Evolutionary conservation across 2,797 vertebrate species (phyloP), one percentile per base, ranked within the genome.

Genomic region (Typhlichthys subterraneus): DNA sequence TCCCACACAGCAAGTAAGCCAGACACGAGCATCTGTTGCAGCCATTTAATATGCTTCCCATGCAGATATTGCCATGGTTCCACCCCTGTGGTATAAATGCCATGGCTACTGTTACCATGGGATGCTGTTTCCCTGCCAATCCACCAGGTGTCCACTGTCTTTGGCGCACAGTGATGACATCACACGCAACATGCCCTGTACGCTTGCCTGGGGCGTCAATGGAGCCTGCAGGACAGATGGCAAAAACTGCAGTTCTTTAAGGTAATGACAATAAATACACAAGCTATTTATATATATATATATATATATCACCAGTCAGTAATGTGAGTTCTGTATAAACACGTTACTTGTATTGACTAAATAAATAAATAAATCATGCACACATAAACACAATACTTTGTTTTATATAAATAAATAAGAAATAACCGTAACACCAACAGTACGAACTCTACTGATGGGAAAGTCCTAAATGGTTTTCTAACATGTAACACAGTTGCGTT

Each of bases 151-250:
- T 59, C 86, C 88, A 1, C 45, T 69, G 12, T 91, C 58, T 68
- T 86, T 76, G 42, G 78, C 73, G 12, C 74, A 67, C 42, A 91
- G 81, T 2, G 72, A 77, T 12, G 85, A 75, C 52, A 92, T 80
- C 61, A 86, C 54, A 11, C 4, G 12, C n/a, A 91, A 66, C 63
- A 91, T 62, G 45, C 79, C 59, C 2, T 3, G 29, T 5, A 80
- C 73, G 1, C 88, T 89, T 0, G 89, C 86, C 65, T 59, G 15
- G 2, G 71, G 19, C 7, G 13, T 29, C 57, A 88, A 1, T 0
- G 77, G 74, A 54, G 85, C 91, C 89, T 91, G 52, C 11, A n/a
- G 3, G 50, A 45, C 6, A 55, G 17, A 46, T 7, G 48, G 61
- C 12, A 2, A 57, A 31, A 70, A 53, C 33, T 45, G 1, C 5